A percentile compares a stretch with the other conserved stretches of the same genome.
Evolutionary conservation across 2,888 invertebrate species (phyloP).

Genomic region (Notodonta ziczac): DNA sequence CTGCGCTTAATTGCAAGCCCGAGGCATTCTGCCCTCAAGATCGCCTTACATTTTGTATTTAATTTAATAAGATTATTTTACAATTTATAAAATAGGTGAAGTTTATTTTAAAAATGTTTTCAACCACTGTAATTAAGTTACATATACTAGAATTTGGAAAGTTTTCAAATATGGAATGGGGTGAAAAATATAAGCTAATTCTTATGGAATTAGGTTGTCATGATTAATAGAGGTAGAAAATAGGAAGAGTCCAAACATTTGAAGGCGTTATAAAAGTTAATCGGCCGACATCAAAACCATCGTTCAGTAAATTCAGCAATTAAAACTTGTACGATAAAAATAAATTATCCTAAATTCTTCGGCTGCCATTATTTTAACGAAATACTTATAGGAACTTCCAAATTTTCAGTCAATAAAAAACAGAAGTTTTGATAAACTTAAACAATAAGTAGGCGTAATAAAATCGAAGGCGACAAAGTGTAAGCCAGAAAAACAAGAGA

Average conservation of each 20-base stretch:
- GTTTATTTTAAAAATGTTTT: neutral
- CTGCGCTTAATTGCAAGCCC: constrained; percentile 36
- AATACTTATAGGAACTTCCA: constrained; percentile 36
- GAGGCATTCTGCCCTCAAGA: constrained; percentile 19
- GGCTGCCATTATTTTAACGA: constrained; percentile 25
- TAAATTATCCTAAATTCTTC: constrained; percentile 19
- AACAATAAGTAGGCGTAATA: constrained; percentile 17
- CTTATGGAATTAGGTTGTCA: neutral
- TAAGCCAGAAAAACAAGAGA: constrained; percentile 11
- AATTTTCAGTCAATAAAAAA: constrained; percentile 40
- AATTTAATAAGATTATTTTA: neutral
- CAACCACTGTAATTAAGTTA: neutral
- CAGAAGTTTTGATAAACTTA: constrained; percentile 33
- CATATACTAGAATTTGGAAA: neutral
- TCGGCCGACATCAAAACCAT: constrained; percentile 28
- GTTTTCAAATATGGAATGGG: neutral
- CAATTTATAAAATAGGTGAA: neutral
- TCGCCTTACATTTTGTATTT: neutral
- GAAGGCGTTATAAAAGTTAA: constrained; percentile 10
- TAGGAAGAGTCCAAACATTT: neutral
- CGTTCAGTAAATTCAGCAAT: constrained; percentile 24
- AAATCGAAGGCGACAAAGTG: constrained; percentile 5
- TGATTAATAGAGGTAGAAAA: neutral
- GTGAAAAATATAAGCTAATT: neutral
- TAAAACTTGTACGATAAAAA: constrained; percentile 39